Evolutionary conservation across 2,113 vertebrate species (phyloP).

Genomic region (Pantherophis guttatus): DNA sequence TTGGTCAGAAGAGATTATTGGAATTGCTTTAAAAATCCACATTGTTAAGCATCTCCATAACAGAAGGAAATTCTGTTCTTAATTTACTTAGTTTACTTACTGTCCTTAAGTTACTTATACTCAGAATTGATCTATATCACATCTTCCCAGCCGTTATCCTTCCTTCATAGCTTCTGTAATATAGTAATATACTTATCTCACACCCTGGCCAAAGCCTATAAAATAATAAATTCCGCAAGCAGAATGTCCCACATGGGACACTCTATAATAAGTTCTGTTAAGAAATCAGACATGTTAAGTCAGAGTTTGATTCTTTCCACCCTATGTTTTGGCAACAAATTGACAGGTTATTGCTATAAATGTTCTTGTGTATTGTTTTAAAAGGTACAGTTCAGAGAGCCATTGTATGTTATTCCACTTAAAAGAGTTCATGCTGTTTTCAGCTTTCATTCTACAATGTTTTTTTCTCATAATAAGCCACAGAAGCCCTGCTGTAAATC

Average conservation of each 20-base stretch:
- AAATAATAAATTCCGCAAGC: background rate
- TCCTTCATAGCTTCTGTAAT: background rate
- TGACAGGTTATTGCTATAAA: background rate
- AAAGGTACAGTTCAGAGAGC: background rate
- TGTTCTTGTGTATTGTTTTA: background rate
- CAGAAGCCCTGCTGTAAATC: conserved; percentile 8
- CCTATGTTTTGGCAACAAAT: background rate
- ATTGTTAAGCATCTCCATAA: background rate
- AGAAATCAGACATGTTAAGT: background rate
- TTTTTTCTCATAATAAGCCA: background rate
- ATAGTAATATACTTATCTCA: background rate
- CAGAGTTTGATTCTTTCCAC: background rate
- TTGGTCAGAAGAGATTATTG: background rate
- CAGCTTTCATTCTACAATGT: background rate
- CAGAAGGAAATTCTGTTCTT: background rate
- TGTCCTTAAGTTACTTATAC: background rate
- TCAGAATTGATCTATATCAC: background rate
- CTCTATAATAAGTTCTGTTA: background rate
- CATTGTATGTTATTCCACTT: background rate
- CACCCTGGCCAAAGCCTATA: background rate
- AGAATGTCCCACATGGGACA: background rate
- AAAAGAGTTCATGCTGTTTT: background rate
- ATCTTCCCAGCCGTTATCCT: background rate
- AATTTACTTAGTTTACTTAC: background rate
- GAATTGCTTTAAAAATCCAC: background rate